Conservation (phyloP, 2,113 vertebrate genomes). For the Calidris pugnax region DNA sequence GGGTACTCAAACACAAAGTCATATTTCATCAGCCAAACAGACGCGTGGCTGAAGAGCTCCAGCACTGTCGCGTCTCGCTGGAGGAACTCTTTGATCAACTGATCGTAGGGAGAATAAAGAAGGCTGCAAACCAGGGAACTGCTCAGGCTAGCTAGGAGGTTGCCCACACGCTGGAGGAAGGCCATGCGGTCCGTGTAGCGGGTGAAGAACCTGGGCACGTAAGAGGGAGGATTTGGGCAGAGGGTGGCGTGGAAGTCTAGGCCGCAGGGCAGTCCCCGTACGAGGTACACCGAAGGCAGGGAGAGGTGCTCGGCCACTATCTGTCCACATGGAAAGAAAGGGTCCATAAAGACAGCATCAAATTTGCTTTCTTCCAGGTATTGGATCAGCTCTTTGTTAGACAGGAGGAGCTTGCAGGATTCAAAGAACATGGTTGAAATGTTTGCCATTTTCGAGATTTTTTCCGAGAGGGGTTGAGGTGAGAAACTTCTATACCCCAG, state of each 20-base stretch:
- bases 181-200: conserved; percentile 69
- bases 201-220: conserved; percentile 69
- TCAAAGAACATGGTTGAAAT: conserved; percentile 43
- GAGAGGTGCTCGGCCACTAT: conserved; percentile 77
- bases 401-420: conserved; percentile 74
- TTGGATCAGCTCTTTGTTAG: conserved; percentile 66
- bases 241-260: conserved; percentile 68
- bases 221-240: conserved; percentile 78
- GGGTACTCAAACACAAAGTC: conserved; percentile 83
- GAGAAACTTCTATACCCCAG: conserved; percentile 12
- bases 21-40: conserved; percentile 83
- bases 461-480: conserved; percentile 58
- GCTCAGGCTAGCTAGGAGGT: conserved; percentile 49
- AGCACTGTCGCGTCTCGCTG: conserved; percentile 47
- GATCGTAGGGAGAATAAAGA: conserved; percentile 59
- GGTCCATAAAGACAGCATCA: conserved; percentile 78
- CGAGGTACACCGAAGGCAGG: conserved; percentile 76
- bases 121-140: conserved; percentile 53
- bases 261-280: conserved; percentile 72
- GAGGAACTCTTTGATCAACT: conserved; percentile 71
- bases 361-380: conserved; percentile 67
- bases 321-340: conserved; percentile 80
- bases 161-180: conserved; percentile 75
- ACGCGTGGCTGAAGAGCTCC: conserved; percentile 70
- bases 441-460: conserved; percentile 46